These are phyloP conservation scores for Drusus annulatus DNA, from an alignment of 1,140 invertebrate genomes.

Conservation along the genomic window DNA sequence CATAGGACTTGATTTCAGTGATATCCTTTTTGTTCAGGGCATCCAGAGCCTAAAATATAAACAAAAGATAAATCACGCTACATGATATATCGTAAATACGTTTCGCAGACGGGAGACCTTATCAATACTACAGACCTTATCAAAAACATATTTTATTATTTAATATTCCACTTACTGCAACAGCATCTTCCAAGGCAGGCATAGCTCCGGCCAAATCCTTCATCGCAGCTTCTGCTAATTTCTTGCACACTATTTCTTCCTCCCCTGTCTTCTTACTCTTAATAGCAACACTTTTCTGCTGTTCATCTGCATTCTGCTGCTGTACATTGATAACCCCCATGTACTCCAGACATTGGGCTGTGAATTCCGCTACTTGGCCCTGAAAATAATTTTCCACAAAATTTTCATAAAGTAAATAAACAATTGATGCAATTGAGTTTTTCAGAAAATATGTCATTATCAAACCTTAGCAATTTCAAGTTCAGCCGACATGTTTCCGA, in stretches of 20 bases:
- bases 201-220: constrained; percentile 87
- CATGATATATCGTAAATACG: too few species aligned
- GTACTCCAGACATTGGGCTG: constrained; percentile 79
- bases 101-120: too few species aligned
- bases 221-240: constrained; percentile 84
- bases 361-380: constrained; percentile 77
- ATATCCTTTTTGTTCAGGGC: constrained; percentile 91
- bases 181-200: constrained; percentile 87
- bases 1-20: constrained; percentile 90
- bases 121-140: too few species aligned
- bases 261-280: constrained; percentile 81
- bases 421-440: too few species aligned
- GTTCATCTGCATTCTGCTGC: constrained; percentile 85
- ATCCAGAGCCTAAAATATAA: constrained; percentile 77
- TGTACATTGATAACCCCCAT: constrained; percentile 82
- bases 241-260: constrained; percentile 85
- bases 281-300: constrained; percentile 78
- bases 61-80: too few species aligned
- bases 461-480: constrained; percentile 82
- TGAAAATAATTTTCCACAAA: background rate
- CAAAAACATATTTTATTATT: too few species aligned
- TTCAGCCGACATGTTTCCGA: constrained; percentile 85
- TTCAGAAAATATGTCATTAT: constrained; percentile 59
- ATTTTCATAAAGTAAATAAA: too few species aligned
- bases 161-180: constrained; percentile 71